Evolutionary conservation across 1,140 invertebrate genomes (phyloP).

Genomic region (Apis mellifera): DNA sequence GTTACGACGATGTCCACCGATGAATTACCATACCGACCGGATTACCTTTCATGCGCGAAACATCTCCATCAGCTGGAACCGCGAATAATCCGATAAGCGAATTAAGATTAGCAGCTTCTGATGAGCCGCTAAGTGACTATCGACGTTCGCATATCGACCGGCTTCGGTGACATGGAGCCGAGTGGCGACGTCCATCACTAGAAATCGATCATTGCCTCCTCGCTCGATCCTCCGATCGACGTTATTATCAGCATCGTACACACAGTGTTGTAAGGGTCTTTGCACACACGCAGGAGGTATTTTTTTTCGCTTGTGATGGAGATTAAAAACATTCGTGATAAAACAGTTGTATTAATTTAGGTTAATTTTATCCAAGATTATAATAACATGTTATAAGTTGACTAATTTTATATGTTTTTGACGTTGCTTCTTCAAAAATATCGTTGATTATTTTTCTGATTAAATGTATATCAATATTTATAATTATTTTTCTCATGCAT

Average conservation of each 20-base stretch:
- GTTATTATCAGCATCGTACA: conserved; percentile 14
- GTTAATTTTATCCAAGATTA: too few relatives aligned
- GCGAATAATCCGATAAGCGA: conserved; percentile 78
- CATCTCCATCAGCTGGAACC: conserved; percentile 73
- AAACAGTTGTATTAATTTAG: too few relatives aligned
- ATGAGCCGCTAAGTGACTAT: conserved; percentile 76
- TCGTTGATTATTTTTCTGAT: too few relatives aligned
- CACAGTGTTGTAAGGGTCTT: background rate
- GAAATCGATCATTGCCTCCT: conserved; percentile 48
- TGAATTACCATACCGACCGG: conserved; percentile 77
- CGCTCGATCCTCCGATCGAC: conserved; percentile 15
- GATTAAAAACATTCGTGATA: too few relatives aligned
- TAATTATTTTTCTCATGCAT: too few relatives aligned
- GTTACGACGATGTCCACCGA: conserved; percentile 32
- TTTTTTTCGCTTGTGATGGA: too few relatives aligned
- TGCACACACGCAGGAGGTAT: background rate
- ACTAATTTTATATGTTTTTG: too few relatives aligned
- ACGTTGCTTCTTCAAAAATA: too few relatives aligned
- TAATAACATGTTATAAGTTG: too few relatives aligned
- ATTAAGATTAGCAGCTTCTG: conserved; percentile 78
- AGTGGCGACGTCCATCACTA: background rate
- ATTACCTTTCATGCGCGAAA: conserved; percentile 75
- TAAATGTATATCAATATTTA: too few relatives aligned
- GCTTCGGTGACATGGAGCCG: conserved; percentile 65
- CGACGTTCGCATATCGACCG: conserved; percentile 72